phyloP scores from a whole-genome alignment of 2,797 vertebrate species.

The Liasis olivaceus region DNA sequence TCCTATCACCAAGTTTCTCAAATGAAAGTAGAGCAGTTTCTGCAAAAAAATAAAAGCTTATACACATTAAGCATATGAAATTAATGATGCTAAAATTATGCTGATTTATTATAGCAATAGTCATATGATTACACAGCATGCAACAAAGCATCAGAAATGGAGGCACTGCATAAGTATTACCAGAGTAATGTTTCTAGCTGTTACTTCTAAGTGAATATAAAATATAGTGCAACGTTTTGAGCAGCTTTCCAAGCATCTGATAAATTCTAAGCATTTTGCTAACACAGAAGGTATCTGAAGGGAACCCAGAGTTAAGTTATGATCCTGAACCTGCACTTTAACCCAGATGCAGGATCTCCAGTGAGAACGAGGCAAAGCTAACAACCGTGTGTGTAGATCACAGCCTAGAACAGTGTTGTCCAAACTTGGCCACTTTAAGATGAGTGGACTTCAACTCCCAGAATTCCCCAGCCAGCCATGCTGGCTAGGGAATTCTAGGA shows the following conservation, averaged over 20 bases:
- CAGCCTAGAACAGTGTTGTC: no score
- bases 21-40: neutral
- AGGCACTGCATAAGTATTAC: neutral
- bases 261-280: neutral
- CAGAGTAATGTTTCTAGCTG: neutral
- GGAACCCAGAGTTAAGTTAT: no score
- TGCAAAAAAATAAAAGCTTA: neutral
- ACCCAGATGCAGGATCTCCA: no score
- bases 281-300: no score
- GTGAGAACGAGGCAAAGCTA: no score
- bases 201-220: neutral
- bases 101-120: neutral
- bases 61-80: neutral
- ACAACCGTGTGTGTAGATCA: no score
- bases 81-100: neutral
- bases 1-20: neutral
- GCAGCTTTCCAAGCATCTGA: neutral
- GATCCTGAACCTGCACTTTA: no score
- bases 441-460: no score
- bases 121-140: neutral
- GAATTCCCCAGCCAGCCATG: no score
- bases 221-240: neutral
- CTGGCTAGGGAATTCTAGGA: no score
- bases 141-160: neutral
- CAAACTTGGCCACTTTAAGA: no score